These are phyloP conservation scores for Pampusana beccarii DNA, from an alignment of 2,113 vertebrate species.

Conservation along the genomic window DNA sequence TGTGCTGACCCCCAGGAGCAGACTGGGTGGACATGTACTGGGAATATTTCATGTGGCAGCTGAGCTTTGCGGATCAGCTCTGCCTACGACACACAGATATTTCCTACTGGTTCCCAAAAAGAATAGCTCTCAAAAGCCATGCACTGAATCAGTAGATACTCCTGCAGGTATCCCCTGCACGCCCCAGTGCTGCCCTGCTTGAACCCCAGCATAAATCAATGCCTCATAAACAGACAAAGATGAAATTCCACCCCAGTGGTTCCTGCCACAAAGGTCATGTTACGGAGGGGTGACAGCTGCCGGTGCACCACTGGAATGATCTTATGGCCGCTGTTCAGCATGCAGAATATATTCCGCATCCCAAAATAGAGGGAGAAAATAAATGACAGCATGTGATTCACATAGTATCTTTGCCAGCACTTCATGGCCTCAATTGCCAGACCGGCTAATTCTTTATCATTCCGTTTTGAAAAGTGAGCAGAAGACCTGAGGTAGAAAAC, in stretches of 20 bases:
- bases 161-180: background rate
- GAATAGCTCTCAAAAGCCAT: background rate
- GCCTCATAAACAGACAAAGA: background rate
- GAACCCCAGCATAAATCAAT: background rate
- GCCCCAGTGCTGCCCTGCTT: background rate
- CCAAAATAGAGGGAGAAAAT: background rate
- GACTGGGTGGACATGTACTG: background rate
- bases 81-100: background rate
- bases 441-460: background rate
- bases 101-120: background rate
- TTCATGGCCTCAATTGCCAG: background rate
- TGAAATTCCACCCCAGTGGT: background rate
- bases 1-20: background rate
- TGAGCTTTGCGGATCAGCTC: background rate
- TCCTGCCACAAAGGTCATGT: background rate
- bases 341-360: background rate
- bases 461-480: background rate
- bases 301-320: background rate
- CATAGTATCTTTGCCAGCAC: background rate
- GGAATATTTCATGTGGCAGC: background rate
- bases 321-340: background rate
- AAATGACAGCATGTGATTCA: background rate
- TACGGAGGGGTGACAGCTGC: accelerated
- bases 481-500: background rate
- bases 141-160: background rate